A percentile compares a stretch with the other conserved stretches of the same genome.
phyloP scores from a whole-genome alignment of 2,888 invertebrate species.

The Nemoura dubitans region DNA sequence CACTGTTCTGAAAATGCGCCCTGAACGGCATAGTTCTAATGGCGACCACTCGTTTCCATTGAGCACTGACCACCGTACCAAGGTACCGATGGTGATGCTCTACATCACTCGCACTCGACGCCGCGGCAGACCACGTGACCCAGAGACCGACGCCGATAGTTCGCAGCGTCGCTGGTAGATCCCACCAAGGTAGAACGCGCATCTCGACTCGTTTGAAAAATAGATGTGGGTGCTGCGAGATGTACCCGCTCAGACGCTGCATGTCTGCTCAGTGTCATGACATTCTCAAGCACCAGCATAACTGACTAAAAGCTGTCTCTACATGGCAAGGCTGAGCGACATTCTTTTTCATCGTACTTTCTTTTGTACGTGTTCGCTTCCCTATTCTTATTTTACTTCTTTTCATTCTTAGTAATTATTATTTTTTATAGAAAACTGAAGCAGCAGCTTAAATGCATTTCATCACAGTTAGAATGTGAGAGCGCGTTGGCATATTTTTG shows the following conservation, averaged over 20 bases:
- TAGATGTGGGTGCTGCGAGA: neutral
- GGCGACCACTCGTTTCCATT: neutral
- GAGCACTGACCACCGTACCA: neutral
- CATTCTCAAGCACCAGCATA: neutral
- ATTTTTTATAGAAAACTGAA: neutral
- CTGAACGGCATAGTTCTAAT: neutral
- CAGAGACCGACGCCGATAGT: neutral
- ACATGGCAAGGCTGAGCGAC: neutral
- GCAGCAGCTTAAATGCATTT: neutral
- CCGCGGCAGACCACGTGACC: neutral
- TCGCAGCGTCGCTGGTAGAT: neutral
- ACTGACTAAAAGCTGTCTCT: neutral
- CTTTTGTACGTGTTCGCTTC: neutral
- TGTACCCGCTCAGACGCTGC: neutral
- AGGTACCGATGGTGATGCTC: neutral
- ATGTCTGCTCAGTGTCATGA: neutral
- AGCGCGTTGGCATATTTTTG: too few relatives aligned
- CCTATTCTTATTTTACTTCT: neutral
- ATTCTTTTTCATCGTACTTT: neutral
- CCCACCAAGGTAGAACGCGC: neutral
- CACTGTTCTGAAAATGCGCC: too few relatives aligned
- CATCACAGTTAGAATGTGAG: too few relatives aligned
- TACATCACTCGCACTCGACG: too few relatives aligned
- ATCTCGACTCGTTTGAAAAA: neutral
- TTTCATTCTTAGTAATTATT: neutral